Conservation (phyloP, 2,888 invertebrate species). For the Parnassius glacialis region DNA sequence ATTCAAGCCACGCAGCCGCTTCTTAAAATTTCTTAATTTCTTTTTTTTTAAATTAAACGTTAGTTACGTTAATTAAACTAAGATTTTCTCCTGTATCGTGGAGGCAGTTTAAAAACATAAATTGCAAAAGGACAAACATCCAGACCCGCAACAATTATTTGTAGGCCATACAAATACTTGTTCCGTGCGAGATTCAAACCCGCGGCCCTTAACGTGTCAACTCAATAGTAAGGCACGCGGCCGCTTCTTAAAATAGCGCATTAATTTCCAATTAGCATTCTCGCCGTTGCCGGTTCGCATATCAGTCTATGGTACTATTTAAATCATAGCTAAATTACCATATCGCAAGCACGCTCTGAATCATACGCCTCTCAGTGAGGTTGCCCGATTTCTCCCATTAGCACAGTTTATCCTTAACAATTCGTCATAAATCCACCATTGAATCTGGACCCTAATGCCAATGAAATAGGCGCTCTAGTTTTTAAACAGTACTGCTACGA, state of each 20-base stretch:
- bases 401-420: constrained; percentile 39
- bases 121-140: too few species aligned
- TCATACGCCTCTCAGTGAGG: constrained; percentile 47
- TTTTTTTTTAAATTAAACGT: too few species aligned
- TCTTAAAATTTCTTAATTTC: too few species aligned
- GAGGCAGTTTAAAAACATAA: too few species aligned
- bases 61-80: too few species aligned
- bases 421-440: constrained; percentile 34
- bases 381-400: constrained; percentile 51
- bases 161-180: too few species aligned
- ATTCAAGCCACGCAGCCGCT: too few species aligned
- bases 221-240: too few species aligned
- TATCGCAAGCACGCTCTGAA: constrained; percentile 28
- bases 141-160: too few species aligned
- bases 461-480: constrained; percentile 21
- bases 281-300: neutral
- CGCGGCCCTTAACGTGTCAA: too few species aligned
- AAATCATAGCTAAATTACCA: constrained; percentile 18
- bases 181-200: too few species aligned
- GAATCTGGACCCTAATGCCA: constrained; percentile 20
- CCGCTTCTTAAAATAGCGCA: constrained; percentile 3
- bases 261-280: constrained; percentile 20
- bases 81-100: too few species aligned
- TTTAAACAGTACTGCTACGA: constrained; percentile 19
- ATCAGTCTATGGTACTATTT: constrained; percentile 1